Percentiles rank a stretch among this genome's conserved stretches.
Evolutionary conservation across 2,888 invertebrate species (phyloP).

Genomic region (Callyntrura guangdongensis): DNA sequence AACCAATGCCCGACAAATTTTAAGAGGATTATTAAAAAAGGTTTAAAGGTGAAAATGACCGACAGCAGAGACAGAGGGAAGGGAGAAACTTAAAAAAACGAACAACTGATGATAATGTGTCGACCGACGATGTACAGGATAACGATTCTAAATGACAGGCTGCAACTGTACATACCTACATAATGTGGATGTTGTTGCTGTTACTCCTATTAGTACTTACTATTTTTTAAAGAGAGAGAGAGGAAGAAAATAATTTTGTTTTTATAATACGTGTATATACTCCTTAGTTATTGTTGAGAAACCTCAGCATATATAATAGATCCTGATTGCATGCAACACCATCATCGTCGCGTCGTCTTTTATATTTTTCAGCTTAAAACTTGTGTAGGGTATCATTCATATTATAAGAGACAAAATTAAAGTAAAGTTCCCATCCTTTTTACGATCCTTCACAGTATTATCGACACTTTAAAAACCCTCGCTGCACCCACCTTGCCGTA

Average conservation of each 20-base stretch:
- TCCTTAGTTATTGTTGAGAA: neutral
- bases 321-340: neutral
- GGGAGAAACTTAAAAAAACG: conserved; percentile 8
- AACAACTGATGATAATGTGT: too few relatives aligned
- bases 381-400: too few relatives aligned
- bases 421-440: too few relatives aligned
- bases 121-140: conserved; percentile 30
- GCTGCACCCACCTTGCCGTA: too few relatives aligned
- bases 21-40: too few relatives aligned
- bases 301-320: neutral
- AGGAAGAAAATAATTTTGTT: conserved; percentile 12
- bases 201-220: neutral
- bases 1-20: too few relatives aligned
- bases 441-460: too few relatives aligned
- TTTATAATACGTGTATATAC: conserved; percentile 1
- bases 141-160: conserved; percentile 77
- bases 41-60: too few relatives aligned
- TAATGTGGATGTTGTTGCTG: neutral
- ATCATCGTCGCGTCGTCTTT: too few relatives aligned
- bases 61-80: neutral
- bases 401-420: neutral
- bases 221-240: neutral
- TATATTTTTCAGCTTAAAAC: too few relatives aligned
- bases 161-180: conserved; percentile 56
- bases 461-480: too few relatives aligned